phyloP scores from a whole-genome alignment of 2,888 invertebrate genomes.

The Ptilodon capucinus region DNA sequence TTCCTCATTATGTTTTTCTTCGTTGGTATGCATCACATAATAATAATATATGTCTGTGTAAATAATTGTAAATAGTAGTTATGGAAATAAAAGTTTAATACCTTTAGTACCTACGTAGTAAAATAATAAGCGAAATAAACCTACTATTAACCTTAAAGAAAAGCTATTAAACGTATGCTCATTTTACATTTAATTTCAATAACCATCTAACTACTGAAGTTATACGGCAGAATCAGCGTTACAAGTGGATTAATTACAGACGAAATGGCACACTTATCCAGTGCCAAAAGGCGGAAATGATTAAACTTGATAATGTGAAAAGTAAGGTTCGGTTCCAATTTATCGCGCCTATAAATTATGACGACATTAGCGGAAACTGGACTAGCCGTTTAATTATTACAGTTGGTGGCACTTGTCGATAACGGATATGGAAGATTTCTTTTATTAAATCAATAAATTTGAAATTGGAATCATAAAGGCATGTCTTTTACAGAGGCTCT shows the following conservation, averaged over 20 bases:
- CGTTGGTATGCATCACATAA: too few species aligned
- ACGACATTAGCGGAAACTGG: constrained; percentile 4
- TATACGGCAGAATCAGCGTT: neutral
- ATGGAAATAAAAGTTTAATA: too few species aligned
- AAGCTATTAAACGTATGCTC: neutral
- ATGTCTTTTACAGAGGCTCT: too few species aligned
- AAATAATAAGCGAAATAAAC: too few species aligned
- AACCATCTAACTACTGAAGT: neutral
- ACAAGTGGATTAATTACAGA: constrained; percentile 1
- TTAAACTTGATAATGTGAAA: constrained; percentile 8
- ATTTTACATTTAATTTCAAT: neutral
- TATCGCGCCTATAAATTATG: constrained; percentile 3
- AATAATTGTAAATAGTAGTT: too few species aligned
- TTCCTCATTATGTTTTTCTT: too few species aligned
- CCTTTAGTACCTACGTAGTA: too few species aligned
- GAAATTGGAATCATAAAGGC: too few species aligned
- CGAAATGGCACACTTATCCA: neutral
- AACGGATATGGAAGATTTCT: neutral
- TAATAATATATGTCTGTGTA: too few species aligned
- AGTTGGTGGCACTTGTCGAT: neutral
- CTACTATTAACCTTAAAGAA: too few species aligned
- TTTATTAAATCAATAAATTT: neutral
- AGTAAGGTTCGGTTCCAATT: constrained; percentile 3
- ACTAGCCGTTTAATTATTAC: constrained; percentile 4
- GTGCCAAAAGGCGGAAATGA: constrained; percentile 1